Evolutionary conservation across 1,140 invertebrate genomes (phyloP).

Genomic region (Pseudomyrmex dendroicus): DNA sequence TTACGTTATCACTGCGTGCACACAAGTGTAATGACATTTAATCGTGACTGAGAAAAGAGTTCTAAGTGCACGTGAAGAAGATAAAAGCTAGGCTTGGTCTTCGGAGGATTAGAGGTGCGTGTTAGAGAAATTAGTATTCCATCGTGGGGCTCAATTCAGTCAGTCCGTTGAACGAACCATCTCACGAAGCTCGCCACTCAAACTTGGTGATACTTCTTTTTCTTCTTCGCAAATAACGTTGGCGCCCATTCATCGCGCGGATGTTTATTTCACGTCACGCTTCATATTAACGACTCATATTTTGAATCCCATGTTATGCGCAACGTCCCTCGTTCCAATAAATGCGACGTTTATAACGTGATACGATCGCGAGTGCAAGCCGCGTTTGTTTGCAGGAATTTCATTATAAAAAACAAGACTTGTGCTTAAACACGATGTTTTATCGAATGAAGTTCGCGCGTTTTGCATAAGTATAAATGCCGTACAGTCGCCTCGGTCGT

Average conservation of each 20-base stretch:
- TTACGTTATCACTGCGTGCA: not conserved
- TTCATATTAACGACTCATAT: slow-evolving; percentile 58
- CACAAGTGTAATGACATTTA: slow-evolving; percentile 25
- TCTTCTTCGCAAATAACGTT: not conserved
- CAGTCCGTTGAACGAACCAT: not conserved
- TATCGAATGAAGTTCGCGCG: not conserved
- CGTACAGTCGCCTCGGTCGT: not conserved
- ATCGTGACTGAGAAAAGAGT: slow-evolving; percentile 3
- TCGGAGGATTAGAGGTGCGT: slow-evolving; percentile 54
- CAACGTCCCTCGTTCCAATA: not conserved
- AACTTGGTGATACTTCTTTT: not conserved
- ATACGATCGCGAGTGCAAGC: not conserved
- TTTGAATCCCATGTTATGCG: slow-evolving; percentile 9
- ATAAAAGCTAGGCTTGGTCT: slow-evolving; percentile 29
- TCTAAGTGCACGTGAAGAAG: slow-evolving; percentile 6
- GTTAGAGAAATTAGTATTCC: slow-evolving; percentile 71
- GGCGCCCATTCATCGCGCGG: not conserved
- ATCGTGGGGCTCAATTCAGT: slow-evolving; percentile 61
- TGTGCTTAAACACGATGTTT: not conserved
- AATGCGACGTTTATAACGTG: slow-evolving; percentile 33
- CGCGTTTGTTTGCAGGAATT: slow-evolving; percentile 9
- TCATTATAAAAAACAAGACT: slow-evolving; percentile 2
- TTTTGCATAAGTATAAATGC: slow-evolving; percentile 17
- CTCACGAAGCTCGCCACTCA: slow-evolving; percentile 12
- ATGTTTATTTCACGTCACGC: slow-evolving; percentile 49